Percentiles rank a stretch among this genome's conserved stretches.
These are phyloP conservation scores for Temnothorax nylanderi DNA, from an alignment of 1,140 invertebrate species.

Conservation along the genomic window DNA sequence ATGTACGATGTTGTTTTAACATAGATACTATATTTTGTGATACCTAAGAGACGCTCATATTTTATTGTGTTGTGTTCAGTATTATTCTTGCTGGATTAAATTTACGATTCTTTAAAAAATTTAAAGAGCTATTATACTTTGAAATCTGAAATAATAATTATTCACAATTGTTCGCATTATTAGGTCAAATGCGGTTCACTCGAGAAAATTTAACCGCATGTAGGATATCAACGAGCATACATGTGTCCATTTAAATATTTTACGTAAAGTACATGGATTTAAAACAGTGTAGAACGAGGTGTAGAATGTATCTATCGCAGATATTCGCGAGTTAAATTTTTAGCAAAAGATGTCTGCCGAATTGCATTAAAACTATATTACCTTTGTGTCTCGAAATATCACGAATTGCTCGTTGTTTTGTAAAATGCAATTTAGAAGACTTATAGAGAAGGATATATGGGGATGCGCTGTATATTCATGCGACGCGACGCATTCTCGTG, in stretches of 20 bases:
- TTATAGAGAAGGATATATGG: not conserved
- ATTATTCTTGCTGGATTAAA: not conserved
- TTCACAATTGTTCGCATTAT: not conserved
- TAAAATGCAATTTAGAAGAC: not conserved
- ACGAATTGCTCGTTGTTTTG: not conserved
- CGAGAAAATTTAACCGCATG: not conserved
- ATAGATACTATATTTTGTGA: not conserved
- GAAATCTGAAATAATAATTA: not conserved
- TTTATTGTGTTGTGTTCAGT: too few relatives aligned
- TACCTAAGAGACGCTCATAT: too few relatives aligned
- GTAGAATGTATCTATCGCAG: not conserved
- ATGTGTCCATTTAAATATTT: not conserved
- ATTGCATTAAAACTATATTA: not conserved
- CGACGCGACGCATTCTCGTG: not conserved
- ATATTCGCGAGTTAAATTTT: not conserved
- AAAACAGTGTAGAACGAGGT: not conserved
- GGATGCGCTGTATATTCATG: not conserved
- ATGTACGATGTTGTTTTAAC: not conserved
- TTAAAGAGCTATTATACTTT: not conserved
- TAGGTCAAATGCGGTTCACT: not conserved
- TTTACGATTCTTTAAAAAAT: not conserved
- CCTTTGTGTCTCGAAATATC: not conserved
- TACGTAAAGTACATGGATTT: not conserved
- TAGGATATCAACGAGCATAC: too few relatives aligned
- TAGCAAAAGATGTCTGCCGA: not conserved